Percentiles rank a stretch among this genome's conserved stretches.
These are phyloP conservation scores for Nephrotoma appendiculata DNA, from an alignment of 2,888 invertebrate species.

Conservation along the genomic window DNA sequence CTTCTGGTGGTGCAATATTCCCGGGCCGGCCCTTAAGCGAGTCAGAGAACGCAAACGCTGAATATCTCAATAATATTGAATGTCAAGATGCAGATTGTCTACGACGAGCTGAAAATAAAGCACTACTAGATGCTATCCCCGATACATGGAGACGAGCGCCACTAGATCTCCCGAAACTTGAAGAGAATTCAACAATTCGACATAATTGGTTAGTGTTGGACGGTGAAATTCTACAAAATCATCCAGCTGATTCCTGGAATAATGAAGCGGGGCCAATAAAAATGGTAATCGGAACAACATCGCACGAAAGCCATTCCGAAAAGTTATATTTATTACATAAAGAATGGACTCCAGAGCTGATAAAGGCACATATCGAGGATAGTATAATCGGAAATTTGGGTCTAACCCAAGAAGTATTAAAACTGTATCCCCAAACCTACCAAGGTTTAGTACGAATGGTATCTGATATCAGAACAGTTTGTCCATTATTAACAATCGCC, in stretches of 20 bases:
- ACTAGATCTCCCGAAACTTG: constrained; percentile 36
- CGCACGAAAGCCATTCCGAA: constrained; percentile 54
- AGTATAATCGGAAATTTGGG: constrained; percentile 44
- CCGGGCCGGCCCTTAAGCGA: constrained; percentile 47
- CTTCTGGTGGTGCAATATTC: constrained; percentile 59
- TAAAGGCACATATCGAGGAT: constrained; percentile 43
- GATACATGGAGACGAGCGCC: constrained; percentile 53
- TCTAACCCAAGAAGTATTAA: constrained; percentile 45
- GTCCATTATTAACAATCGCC: constrained; percentile 57
- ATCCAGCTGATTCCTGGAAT: constrained; percentile 50
- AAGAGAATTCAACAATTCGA: constrained; percentile 39
- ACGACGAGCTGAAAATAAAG: constrained; percentile 35
- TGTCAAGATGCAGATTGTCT: constrained; percentile 45
- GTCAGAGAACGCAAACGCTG: constrained; percentile 44
- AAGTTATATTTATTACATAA: constrained; percentile 43
- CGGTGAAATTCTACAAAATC: constrained; percentile 49
- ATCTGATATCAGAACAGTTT: constrained; percentile 63
- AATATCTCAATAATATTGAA: constrained; percentile 41
- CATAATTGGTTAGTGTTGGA: constrained; percentile 70
- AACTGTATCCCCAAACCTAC: constrained; percentile 52
- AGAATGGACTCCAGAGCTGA: constrained; percentile 50
- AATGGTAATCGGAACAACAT: constrained; percentile 57
- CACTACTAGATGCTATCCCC: constrained; percentile 53
- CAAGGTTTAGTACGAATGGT: constrained; percentile 54
- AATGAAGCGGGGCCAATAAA: constrained; percentile 33